Conservation (phyloP, 2,113 vertebrate genomes). For the Setophaga petechia region DNA sequence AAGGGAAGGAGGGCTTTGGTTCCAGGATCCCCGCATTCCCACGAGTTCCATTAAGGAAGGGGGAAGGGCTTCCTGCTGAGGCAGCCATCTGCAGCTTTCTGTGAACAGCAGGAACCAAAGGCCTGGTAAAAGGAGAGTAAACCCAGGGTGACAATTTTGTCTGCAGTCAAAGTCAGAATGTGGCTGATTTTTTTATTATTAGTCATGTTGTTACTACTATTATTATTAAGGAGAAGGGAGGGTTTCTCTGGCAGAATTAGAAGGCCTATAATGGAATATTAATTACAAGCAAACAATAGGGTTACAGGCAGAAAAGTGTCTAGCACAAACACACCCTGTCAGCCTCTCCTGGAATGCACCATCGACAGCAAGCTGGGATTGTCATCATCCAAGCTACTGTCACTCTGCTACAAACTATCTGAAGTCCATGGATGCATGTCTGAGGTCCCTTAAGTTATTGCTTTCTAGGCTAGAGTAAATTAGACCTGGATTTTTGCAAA, state of each 20-base stretch:
- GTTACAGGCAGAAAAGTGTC: constrained; percentile 59
- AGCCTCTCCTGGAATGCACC: constrained; percentile 71
- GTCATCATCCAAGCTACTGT: constrained; percentile 73
- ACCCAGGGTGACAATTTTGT: constrained; percentile 68
- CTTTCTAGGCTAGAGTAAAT: constrained; percentile 76
- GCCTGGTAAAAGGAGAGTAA: constrained; percentile 72
- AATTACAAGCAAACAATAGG: constrained; percentile 71
- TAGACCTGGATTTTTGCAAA: constrained; percentile 71
- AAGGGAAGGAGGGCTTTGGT: constrained; percentile 86
- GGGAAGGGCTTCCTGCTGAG: constrained; percentile 90
- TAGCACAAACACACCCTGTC: constrained; percentile 67
- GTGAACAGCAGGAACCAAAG: constrained; percentile 79
- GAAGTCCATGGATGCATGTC: constrained; percentile 42
- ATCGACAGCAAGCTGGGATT: constrained; percentile 74
- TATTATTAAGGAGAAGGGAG: constrained; percentile 46
- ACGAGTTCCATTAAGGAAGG: constrained; percentile 91
- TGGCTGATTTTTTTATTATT: constrained; percentile 20
- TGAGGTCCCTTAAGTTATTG: constrained; percentile 64
- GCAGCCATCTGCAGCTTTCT: constrained; percentile 82
- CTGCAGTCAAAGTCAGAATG: constrained; percentile 54
- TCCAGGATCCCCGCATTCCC: constrained; percentile 92
- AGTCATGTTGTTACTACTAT: background rate
- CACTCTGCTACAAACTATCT: constrained; percentile 14
- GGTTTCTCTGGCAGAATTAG: constrained; percentile 45
- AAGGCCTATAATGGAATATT: constrained; percentile 48